These are phyloP conservation scores for Poecilus cupreus DNA, from an alignment of 2,888 invertebrate genomes.

Conservation along the genomic window DNA sequence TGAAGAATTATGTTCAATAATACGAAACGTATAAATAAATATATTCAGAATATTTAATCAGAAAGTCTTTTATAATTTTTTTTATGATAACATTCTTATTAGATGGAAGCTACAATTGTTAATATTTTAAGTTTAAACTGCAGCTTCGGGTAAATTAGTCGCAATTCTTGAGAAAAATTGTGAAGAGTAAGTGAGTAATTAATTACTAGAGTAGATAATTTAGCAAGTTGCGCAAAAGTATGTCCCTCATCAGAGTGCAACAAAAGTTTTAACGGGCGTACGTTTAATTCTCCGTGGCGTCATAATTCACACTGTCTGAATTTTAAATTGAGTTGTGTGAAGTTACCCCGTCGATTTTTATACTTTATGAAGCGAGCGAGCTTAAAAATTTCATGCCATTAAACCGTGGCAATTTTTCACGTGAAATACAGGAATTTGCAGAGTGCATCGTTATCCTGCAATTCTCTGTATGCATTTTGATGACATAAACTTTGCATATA, in stretches of 20 bases:
- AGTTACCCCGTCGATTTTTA: slow-evolving; percentile 73
- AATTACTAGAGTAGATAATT: slow-evolving; percentile 37
- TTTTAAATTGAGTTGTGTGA: slow-evolving; percentile 63
- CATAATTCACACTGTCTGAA: slow-evolving; percentile 58
- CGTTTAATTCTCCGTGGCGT: slow-evolving; percentile 54
- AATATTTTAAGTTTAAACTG: slow-evolving; percentile 8
- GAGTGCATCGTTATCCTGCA: background rate
- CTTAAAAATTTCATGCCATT: slow-evolving; percentile 55
- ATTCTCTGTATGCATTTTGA: background rate
- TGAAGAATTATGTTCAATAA: no score
- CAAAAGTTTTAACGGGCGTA: slow-evolving; percentile 56
- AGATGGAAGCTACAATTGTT: no score
- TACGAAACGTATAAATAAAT: no score
- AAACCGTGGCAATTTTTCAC: slow-evolving; percentile 50
- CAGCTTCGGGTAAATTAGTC: background rate
- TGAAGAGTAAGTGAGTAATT: slow-evolving; percentile 34
- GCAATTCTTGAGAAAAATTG: slow-evolving; percentile 16
- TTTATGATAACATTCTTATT: no score
- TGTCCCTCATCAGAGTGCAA: slow-evolving; percentile 48
- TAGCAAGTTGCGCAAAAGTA: slow-evolving; percentile 34
- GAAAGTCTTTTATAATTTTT: no score
- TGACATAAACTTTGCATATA: background rate
- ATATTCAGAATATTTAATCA: no score
- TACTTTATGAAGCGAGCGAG: slow-evolving; percentile 51
- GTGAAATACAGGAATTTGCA: slow-evolving; percentile 39